These are phyloP conservation scores for Lucinisca nassula DNA, from an alignment of 2,888 invertebrate species.

Conservation along the genomic window DNA sequence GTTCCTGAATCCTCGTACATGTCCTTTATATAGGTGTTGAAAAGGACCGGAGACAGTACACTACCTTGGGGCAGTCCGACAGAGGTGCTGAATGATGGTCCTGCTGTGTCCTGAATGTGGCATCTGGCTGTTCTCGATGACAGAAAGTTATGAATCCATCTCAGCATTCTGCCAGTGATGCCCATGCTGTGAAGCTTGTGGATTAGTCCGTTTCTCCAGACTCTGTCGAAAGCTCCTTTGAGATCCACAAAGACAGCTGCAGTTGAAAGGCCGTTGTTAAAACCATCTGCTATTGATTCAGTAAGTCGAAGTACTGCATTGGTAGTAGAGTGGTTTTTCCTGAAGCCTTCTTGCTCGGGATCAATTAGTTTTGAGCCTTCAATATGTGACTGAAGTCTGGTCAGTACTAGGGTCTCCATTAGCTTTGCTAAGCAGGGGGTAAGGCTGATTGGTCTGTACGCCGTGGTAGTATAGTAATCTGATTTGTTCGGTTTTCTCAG, in stretches of 20 bases:
- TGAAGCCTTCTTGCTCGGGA: conserved; percentile 2
- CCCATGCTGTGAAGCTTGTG: conserved; percentile 9
- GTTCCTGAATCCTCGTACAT: neutral
- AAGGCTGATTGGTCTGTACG: conserved; percentile 26
- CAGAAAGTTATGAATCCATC: conserved; percentile 25
- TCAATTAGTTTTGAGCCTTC: neutral
- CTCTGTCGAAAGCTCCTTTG: conserved; percentile 20
- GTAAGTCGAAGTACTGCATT: neutral
- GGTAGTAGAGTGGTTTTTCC: conserved; percentile 14
- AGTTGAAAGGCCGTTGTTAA: conserved; percentile 5
- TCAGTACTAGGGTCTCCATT: conserved; percentile 5
- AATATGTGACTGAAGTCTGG: neutral
- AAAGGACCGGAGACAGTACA: conserved; percentile 17
- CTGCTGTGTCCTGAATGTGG: neutral
- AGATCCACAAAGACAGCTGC: conserved; percentile 24
- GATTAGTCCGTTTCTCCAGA: conserved; percentile 37
- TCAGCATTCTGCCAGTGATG: conserved; percentile 23
- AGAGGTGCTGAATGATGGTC: neutral
- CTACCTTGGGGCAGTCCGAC: conserved; percentile 23
- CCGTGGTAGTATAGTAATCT: conserved; percentile 4
- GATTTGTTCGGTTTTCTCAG: conserved; percentile 16
- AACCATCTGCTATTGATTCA: neutral
- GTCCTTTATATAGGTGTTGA: conserved; percentile 10
- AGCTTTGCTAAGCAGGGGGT: neutral
- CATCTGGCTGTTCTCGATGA: conserved; percentile 15